Conservation (phyloP, 2,888 invertebrate species). For the Smittia aterrima region DNA sequence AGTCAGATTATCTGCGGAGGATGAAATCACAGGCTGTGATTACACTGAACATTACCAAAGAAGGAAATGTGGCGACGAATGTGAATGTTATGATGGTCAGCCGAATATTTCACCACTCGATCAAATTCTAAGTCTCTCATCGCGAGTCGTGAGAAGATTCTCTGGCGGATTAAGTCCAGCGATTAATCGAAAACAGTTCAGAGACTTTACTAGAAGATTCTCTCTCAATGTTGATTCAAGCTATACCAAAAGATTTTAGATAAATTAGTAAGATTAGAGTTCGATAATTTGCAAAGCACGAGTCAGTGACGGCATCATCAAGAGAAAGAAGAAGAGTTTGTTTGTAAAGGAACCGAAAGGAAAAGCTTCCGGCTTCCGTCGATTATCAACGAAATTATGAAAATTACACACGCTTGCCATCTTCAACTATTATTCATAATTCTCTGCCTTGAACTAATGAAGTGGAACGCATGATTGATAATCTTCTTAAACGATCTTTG, state of each 20-base stretch:
- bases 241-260: not conserved
- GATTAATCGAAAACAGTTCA: too few relatives aligned
- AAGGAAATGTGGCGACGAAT: too few relatives aligned
- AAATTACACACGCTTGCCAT: not conserved
- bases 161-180: too few relatives aligned
- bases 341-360: not conserved
- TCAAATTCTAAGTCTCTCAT: too few relatives aligned
- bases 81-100: too few relatives aligned
- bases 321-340: not conserved
- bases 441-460: not conserved
- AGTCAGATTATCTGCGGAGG: slow-evolving; percentile 73
- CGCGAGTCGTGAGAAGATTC: too few relatives aligned
- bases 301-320: not conserved
- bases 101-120: too few relatives aligned
- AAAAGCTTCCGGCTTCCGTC: slow-evolving; percentile 10
- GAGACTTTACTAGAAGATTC: too few relatives aligned
- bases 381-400: slow-evolving; percentile 5
- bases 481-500: slow-evolving; percentile 15
- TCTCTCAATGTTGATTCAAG: too few relatives aligned
- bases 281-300: not conserved
- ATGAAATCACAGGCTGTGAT: slow-evolving; percentile 79
- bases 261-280: too few relatives aligned
- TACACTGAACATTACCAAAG: slow-evolving; percentile 69
- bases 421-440: slow-evolving; percentile 8
- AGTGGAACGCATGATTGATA: slow-evolving; percentile 39